phyloP scores from a whole-genome alignment of 1,140 invertebrate species.

The Orchestia grillus region DNA sequence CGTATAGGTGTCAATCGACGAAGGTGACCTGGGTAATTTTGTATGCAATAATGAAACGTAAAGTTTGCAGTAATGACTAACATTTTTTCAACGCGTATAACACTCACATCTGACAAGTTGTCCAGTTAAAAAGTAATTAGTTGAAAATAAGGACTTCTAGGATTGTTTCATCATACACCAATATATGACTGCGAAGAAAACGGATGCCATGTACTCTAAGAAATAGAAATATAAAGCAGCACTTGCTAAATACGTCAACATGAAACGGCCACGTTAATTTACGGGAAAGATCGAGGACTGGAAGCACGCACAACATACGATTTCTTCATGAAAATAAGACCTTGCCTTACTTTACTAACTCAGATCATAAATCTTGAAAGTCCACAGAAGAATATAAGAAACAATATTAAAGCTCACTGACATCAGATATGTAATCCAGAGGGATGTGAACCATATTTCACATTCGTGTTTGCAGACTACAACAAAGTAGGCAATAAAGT shows the following conservation, averaged over 20 bases:
- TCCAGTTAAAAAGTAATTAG: too few species aligned
- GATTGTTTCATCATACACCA: too few species aligned
- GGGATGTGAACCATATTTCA: background rate
- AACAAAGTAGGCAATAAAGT: background rate
- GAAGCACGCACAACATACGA: background rate
- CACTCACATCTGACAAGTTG: too few species aligned
- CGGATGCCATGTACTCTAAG: background rate
- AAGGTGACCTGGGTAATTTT: too few species aligned
- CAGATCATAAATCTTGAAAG: background rate
- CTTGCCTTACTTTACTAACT: too few species aligned
- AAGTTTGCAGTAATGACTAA: too few species aligned
- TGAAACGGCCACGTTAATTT: background rate
- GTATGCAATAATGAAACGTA: too few species aligned
- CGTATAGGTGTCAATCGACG: too few species aligned
- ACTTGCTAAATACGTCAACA: background rate
- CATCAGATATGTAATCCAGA: background rate
- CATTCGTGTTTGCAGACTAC: background rate
- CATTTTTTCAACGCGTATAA: too few species aligned
- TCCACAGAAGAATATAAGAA: background rate
- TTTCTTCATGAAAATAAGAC: background rate
- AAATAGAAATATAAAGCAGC: background rate
- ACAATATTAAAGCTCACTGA: background rate
- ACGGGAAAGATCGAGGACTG: background rate
- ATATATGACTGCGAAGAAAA: background rate
- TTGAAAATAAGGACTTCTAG: too few species aligned